Evolutionary conservation across 2,797 vertebrate species (phyloP), one percentile per base, ranked within the genome.

Genomic region (Gambelia wislizenii): DNA sequence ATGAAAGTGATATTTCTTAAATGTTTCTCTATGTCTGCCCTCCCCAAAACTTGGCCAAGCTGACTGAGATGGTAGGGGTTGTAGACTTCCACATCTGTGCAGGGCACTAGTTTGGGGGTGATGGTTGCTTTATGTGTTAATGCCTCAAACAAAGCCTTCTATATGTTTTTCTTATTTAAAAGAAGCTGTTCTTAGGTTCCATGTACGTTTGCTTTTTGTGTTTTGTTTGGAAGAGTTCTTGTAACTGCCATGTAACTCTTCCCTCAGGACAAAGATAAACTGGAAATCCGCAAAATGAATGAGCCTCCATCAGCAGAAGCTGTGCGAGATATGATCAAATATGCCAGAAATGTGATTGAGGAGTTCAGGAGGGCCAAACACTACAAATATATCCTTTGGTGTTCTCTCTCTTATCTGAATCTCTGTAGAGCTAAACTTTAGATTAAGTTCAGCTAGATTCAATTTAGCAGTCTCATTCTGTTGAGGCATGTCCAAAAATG

Each of bases 341-440:
- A 99, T 0, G 98, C 98, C 16, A 97, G 97, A 86, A 98, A 98
- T 0, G 95, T 97, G 94, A 98, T 99, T 13, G 97, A 97, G 94
- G 98, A 99, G 93, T 99, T 99, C 97, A 96, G 98, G 69, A 95
- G 97, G 83, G 96, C 97, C 83, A 99, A 99, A 92, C 96, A 97
- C 86, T 96, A 97, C 80, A 99, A 98, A 96, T 97, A 99, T 99
- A 99, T 99, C 99, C 98, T 99, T 98, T 91, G 75, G 81, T 56
- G 18, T 69, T 52, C 1, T 70, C 64, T n/a, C 56, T 82, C 49
- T 1, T 1, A 75, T 1, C 61, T 27, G 1, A 8, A 22, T 22
- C 18, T n/a, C 56, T 91, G 88, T 79, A 85, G 69, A 75, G 86
- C 27, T 89, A 42, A 91, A 92, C 87, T 67, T 87, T 77, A 87